Evolutionary conservation across 2,113 vertebrate species (phyloP).

Genomic region (Oceanodroma tethys): DNA sequence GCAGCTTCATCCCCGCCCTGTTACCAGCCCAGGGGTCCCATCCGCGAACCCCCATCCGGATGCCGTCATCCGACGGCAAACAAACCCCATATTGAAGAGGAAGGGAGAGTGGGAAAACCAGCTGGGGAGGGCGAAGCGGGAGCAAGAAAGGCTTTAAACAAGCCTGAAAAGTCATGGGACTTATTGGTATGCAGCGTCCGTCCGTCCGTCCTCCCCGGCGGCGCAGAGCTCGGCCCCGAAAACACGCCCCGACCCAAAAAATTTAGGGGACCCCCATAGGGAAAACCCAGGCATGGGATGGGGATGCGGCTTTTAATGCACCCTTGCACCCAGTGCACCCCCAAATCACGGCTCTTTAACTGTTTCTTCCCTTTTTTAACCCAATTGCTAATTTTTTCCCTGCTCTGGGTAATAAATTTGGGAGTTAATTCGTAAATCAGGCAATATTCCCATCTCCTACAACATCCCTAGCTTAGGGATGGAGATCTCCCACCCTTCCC

Average conservation of each 20-base stretch:
- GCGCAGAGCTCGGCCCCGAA: not conserved
- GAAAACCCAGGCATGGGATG: not conserved
- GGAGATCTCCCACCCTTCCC: not conserved
- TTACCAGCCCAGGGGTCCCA: not conserved
- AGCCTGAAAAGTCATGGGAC: slow-evolving; percentile 41
- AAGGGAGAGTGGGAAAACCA: not conserved
- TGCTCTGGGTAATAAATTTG: rapidly evolving
- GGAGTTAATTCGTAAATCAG: not conserved
- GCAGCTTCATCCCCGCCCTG: not conserved
- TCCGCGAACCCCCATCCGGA: rapidly evolving
- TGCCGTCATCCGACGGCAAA: rapidly evolving
- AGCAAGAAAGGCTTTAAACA: slow-evolving; percentile 44
- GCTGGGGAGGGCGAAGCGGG: not conserved
- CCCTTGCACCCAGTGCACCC: not conserved
- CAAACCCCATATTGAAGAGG: slow-evolving; percentile 16
- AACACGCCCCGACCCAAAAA: not conserved
- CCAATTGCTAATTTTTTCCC: not conserved
- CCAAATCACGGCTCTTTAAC: not conserved
- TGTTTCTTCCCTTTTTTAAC: not conserved
- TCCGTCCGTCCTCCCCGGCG: not conserved
- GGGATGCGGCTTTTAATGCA: not conserved
- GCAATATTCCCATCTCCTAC: not conserved
- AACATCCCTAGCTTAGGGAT: not conserved
- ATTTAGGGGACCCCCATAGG: not conserved
- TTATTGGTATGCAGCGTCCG: slow-evolving; percentile 46